Evolutionary conservation across 1,140 invertebrate genomes (phyloP), one percentile per base, ranked within the genome.

Genomic region (Drosophila tristis): DNA sequence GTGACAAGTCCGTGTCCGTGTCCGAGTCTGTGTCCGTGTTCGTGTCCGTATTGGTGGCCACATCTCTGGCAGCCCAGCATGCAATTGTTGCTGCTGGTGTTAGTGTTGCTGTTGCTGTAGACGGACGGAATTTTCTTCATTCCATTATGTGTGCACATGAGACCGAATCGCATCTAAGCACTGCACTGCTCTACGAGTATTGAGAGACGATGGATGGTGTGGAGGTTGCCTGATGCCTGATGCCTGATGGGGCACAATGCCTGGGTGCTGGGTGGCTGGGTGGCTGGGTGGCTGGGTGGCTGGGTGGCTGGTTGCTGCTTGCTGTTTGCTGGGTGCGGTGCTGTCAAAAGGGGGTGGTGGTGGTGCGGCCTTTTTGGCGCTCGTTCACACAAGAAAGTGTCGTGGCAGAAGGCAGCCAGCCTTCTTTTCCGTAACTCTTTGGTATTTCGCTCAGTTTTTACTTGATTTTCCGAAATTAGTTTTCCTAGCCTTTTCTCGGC

Each of bases 111-210:
- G 45, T 73, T 80, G 74, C 63, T 73, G 74, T 44, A 68, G 65
- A 74, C 71, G 68, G 85, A 91, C 90, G 90, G 90, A 91, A 91
- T 91, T 91, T 91, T 91, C 85, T 91, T 91, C 90, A 91, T 91
- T 91, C 90, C 90, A 91, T 90, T 91, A 91, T 91, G 80, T 81
- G 71, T 85, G 74, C 76, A 73, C 84, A 74, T 62, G 64, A 60
- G 61, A 63, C 74, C 67, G 74, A 76, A 87, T 87, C 73, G 85
- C 84, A 89, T 89, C 80, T 90, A 89, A 90, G 85, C 68, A 90
- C 84, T 84, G 89, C 81, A 84, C 84, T 90, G 80, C 81, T 89
- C 85, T 89, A 39, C 35, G 35, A 39, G 11, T 39, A 89, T 89
- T 90, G 78, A 90, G 84, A 82, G 73, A 84, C 76, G 55, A 87